Evolutionary conservation across 2,797 vertebrate species (phyloP).

Genomic region (Bovichtus variegatus): DNA sequence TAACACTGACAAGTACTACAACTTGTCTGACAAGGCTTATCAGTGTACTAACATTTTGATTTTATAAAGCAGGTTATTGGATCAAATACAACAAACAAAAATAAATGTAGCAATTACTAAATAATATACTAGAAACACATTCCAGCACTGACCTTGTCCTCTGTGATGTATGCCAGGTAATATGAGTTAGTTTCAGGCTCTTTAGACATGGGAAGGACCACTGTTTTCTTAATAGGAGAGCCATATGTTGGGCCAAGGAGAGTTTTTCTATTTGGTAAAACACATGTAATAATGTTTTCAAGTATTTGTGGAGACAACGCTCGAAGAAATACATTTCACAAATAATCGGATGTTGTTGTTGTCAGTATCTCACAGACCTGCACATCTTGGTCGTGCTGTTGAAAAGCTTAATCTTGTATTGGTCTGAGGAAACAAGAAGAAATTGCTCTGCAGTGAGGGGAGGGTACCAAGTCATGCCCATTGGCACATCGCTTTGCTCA

Average conservation of each 20-base stretch:
- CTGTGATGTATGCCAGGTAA: conserved; percentile 90
- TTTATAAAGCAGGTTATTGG: background rate
- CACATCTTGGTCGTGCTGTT: conserved; percentile 93
- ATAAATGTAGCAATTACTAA: background rate
- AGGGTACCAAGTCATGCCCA: conserved; percentile 93
- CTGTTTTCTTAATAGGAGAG: conserved; percentile 89
- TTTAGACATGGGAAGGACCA: conserved; percentile 81
- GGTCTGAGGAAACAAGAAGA: conserved; percentile 88
- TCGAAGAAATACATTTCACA: background rate
- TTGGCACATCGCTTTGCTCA: conserved; percentile 89
- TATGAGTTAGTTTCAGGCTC: conserved; percentile 61
- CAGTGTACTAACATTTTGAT: background rate
- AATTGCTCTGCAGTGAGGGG: conserved; percentile 89
- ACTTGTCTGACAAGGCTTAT: background rate
- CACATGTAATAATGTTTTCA: background rate
- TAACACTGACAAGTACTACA: background rate
- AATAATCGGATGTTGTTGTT: conserved; percentile 6
- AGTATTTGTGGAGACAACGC: background rate
- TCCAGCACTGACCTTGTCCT: conserved; percentile 88
- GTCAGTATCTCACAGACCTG: conserved; percentile 84
- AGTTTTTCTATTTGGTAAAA: conserved; percentile 87
- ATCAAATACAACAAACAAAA: background rate
- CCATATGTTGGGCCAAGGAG: conserved; percentile 89
- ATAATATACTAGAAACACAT: conserved; percentile 6
- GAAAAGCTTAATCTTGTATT: conserved; percentile 94